Percentiles rank a stretch among this genome's conserved stretches.
These are phyloP conservation scores for Eulemur rubriventer DNA, from an alignment of 2,797 vertebrate species.

Conservation along the genomic window DNA sequence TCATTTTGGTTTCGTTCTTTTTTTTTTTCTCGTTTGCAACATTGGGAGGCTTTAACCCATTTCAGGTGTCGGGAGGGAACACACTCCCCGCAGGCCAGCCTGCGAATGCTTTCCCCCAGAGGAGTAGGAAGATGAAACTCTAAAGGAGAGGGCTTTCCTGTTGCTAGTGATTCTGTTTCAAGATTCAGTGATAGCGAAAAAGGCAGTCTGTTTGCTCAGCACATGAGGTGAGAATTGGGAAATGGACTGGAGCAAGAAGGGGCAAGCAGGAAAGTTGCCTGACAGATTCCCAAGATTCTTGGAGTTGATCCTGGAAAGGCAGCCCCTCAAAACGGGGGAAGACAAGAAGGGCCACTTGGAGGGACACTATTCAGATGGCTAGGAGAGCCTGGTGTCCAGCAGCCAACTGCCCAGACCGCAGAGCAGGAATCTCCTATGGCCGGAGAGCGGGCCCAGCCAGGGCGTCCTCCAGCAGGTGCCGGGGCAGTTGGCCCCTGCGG, in stretches of 20 bases:
- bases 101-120: background rate
- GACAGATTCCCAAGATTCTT: background rate
- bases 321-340: background rate
- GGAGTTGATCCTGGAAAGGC: background rate
- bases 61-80: background rate
- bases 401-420: background rate
- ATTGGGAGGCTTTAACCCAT: background rate
- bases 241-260: background rate
- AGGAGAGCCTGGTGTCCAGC: background rate
- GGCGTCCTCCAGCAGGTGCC: background rate
- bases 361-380: background rate
- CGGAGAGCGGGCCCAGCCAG: accelerated
- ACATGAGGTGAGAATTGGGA: background rate
- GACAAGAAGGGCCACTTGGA: background rate
- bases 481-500: background rate
- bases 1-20: background rate
- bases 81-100: background rate
- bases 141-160: background rate
- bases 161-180: background rate
- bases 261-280: background rate
- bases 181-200: background rate
- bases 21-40: background rate
- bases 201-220: background rate
- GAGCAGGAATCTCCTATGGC: background rate
- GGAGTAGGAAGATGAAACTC: background rate